Percentiles rank a stretch among this genome's conserved stretches.
Evolutionary conservation across 2,113 vertebrate genomes (phyloP).

Genomic region (Crotalus viridis): DNA sequence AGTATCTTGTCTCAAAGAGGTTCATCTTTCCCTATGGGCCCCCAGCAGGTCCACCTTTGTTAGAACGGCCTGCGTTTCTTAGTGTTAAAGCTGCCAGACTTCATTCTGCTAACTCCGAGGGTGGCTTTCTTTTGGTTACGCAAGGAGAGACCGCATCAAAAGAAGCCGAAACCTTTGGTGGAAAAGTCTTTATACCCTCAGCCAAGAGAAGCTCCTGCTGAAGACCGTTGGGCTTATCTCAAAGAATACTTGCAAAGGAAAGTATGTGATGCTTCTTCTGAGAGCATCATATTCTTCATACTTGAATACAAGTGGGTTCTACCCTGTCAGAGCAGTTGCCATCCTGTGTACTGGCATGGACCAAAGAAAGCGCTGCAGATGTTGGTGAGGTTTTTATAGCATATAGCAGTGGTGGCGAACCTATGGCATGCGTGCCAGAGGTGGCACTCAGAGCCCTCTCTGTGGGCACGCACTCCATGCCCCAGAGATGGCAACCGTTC

Average conservation of each 20-base stretch:
- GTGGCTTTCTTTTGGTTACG: conserved; percentile 34
- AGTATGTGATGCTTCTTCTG: background rate
- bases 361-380: too few species aligned
- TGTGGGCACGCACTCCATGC: too few species aligned
- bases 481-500: too few species aligned
- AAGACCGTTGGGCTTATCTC: background rate
- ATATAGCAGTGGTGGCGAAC: too few species aligned
- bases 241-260: background rate
- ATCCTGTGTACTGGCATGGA: background rate
- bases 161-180: background rate
- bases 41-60: conserved; percentile 28
- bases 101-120: conserved; percentile 30
- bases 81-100: conserved; percentile 5
- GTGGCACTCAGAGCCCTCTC: too few species aligned
- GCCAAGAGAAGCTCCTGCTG: background rate
- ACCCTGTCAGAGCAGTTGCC: background rate
- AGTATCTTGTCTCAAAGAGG: conserved; percentile 6
- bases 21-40: conserved; percentile 31
- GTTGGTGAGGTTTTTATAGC: too few species aligned
- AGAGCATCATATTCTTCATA: background rate
- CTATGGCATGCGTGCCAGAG: too few species aligned
- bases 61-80: conserved; percentile 41
- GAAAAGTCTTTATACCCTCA: background rate
- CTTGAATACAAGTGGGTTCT: background rate
- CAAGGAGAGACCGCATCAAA: background rate